phyloP scores from a whole-genome alignment of 2,888 invertebrate species.

The Automeris io region DNA sequence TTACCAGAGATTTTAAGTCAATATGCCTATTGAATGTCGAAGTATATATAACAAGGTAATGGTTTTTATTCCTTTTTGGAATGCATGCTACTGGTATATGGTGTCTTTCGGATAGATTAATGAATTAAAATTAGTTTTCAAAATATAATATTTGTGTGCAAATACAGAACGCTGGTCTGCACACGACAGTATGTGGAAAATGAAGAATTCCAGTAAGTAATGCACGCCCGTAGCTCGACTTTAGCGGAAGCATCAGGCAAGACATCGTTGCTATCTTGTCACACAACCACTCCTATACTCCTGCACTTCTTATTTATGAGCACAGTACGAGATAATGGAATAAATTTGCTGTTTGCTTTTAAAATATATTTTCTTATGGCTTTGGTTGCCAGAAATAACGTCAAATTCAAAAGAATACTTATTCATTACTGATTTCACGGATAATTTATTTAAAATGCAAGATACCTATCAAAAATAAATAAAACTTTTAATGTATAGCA shows the following conservation, averaged over 20 bases:
- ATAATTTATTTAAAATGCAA: too few relatives aligned
- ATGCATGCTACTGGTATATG: too few relatives aligned
- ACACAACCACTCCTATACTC: conserved; percentile 49
- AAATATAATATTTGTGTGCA: too few relatives aligned
- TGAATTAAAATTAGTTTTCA: too few relatives aligned
- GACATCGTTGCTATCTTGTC: conserved; percentile 62
- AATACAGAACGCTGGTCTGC: conserved; percentile 38
- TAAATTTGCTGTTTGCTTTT: conserved; percentile 38
- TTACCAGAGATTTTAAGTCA: too few relatives aligned
- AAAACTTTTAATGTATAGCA: too few relatives aligned
- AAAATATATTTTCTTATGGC: conserved; percentile 7
- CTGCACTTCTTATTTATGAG: conserved; percentile 49
- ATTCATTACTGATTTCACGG: too few relatives aligned
- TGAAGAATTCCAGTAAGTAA: conserved; percentile 57
- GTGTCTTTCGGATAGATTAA: too few relatives aligned
- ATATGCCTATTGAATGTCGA: too few relatives aligned
- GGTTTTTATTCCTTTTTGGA: too few relatives aligned
- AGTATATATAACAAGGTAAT: too few relatives aligned
- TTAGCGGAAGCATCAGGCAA: conserved; percentile 49
- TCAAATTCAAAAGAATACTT: conserved; percentile 13
- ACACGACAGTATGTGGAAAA: conserved; percentile 36
- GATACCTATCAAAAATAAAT: too few relatives aligned
- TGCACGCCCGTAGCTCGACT: conserved; percentile 42
- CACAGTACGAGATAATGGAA: conserved; percentile 38
- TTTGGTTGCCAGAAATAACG: not conserved